Conservation (phyloP, 2,797 vertebrate genomes). For the Aplochiton taeniatus region DNA sequence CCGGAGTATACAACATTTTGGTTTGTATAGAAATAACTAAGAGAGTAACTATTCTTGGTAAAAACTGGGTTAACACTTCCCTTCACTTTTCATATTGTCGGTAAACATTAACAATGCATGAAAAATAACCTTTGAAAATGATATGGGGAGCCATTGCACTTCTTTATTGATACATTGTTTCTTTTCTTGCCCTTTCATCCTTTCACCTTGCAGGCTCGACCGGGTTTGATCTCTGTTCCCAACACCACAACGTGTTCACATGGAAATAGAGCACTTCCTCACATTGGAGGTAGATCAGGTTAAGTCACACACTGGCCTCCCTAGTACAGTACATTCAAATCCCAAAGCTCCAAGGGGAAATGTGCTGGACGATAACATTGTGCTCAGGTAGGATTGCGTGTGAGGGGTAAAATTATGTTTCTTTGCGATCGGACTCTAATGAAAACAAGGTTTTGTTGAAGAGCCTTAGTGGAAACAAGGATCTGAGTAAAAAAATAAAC, state of each 20-base stretch:
- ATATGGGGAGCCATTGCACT: too few species aligned
- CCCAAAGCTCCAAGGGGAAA: conserved; percentile 45
- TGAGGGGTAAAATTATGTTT: conserved; percentile 48
- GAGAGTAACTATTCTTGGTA: too few species aligned
- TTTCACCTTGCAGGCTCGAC: not conserved
- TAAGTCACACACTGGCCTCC: conserved; percentile 20
- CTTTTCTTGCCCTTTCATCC: not conserved
- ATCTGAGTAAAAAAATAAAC: conserved; percentile 43
- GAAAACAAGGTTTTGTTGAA: conserved; percentile 50
- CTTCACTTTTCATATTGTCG: too few species aligned
- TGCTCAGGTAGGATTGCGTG: conserved; percentile 51
- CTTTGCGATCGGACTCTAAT: conserved; percentile 52
- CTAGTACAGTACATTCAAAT: conserved; percentile 24
- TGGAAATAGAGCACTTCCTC: conserved; percentile 30
- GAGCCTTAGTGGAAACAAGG: conserved; percentile 31
- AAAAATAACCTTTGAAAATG: not conserved
- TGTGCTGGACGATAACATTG: conserved; percentile 56
- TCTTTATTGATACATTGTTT: not conserved
- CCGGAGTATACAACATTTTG: not conserved
- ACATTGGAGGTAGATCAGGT: conserved; percentile 32
- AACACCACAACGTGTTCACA: conserved; percentile 40
- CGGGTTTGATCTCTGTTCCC: conserved; percentile 25
- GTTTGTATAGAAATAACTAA: too few species aligned
- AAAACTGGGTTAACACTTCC: too few species aligned
- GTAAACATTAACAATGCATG: not conserved